Percentiles rank a stretch among this genome's conserved stretches.
These are phyloP conservation scores for Lithosia quadra DNA, from an alignment of 2,888 invertebrate species.

Conservation along the genomic window DNA sequence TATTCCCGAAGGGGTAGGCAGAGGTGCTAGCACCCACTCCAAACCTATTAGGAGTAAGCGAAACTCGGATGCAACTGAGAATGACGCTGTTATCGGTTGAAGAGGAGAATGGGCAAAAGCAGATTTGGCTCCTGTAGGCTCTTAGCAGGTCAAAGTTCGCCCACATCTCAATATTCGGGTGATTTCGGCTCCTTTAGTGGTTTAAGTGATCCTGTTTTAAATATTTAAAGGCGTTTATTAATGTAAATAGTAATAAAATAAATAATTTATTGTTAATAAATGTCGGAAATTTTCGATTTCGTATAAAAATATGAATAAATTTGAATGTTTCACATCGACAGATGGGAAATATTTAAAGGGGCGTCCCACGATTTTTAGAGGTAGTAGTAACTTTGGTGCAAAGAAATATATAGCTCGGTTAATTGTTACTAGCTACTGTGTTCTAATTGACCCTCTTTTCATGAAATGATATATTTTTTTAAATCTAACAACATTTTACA, in stretches of 20 bases:
- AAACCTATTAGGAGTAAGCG: too few relatives aligned
- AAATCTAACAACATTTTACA: too few relatives aligned
- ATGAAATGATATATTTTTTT: too few relatives aligned
- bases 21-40: too few relatives aligned
- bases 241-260: background rate
- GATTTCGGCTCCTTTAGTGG: too few relatives aligned
- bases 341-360: too few relatives aligned
- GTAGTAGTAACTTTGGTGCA: too few relatives aligned
- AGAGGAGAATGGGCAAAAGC: background rate
- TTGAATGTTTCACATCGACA: background rate
- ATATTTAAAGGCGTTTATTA: background rate
- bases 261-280: background rate
- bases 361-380: background rate
- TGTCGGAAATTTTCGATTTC: slow-evolving; percentile 5
- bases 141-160: background rate
- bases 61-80: too few relatives aligned
- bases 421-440: background rate
- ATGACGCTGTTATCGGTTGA: too few relatives aligned
- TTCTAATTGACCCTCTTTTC: too few relatives aligned
- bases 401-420: background rate
- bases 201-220: background rate
- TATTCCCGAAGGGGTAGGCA: too few relatives aligned
- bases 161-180: too few relatives aligned
- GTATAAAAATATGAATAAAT: slow-evolving; percentile 1
- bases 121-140: background rate